Conservation (phyloP, 1,140 invertebrate genomes). For the Drosophila repleta region DNA sequence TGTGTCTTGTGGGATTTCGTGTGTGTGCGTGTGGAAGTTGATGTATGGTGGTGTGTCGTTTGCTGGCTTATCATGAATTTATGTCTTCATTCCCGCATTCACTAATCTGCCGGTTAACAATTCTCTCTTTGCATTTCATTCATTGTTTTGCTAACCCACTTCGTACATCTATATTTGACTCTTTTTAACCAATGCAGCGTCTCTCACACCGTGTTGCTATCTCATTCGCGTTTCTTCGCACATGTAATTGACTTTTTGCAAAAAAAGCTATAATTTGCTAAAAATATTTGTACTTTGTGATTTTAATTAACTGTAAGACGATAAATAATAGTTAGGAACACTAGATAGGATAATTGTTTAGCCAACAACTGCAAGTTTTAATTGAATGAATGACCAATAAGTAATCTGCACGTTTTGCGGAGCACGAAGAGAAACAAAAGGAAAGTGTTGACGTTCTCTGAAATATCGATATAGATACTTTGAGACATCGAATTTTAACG, state of each 20-base stretch:
- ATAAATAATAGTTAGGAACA: not conserved
- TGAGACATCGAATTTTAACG: not conserved
- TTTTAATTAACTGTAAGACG: not conserved
- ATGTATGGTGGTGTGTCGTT: slow-evolving; percentile 43
- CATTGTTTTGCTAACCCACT: slow-evolving; percentile 61
- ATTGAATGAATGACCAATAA: slow-evolving; percentile 8
- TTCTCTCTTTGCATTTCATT: slow-evolving; percentile 34
- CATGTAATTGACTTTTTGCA: slow-evolving; percentile 31
- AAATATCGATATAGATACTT: slow-evolving; percentile 5
- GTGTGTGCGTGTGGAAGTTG: slow-evolving; percentile 24
- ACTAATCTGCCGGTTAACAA: slow-evolving; percentile 59
- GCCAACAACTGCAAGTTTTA: slow-evolving; percentile 9
- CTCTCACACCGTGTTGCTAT: slow-evolving; percentile 9
- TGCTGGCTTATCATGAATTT: slow-evolving; percentile 52
- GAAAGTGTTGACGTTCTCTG: not conserved
- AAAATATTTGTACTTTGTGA: slow-evolving; percentile 6
- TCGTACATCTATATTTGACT: slow-evolving; percentile 39
- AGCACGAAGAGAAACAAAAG: slow-evolving; percentile 3
- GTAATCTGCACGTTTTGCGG: not conserved
- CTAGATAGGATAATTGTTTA: not conserved
- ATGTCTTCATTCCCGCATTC: slow-evolving; percentile 11
- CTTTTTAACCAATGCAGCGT: slow-evolving; percentile 11
- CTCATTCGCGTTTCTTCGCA: slow-evolving; percentile 37
- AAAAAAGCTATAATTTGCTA: not conserved
- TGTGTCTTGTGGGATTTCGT: slow-evolving; percentile 5